These are phyloP conservation scores for Drosophila seguyi DNA, from an alignment of 1,140 invertebrate genomes.

Conservation along the genomic window DNA sequence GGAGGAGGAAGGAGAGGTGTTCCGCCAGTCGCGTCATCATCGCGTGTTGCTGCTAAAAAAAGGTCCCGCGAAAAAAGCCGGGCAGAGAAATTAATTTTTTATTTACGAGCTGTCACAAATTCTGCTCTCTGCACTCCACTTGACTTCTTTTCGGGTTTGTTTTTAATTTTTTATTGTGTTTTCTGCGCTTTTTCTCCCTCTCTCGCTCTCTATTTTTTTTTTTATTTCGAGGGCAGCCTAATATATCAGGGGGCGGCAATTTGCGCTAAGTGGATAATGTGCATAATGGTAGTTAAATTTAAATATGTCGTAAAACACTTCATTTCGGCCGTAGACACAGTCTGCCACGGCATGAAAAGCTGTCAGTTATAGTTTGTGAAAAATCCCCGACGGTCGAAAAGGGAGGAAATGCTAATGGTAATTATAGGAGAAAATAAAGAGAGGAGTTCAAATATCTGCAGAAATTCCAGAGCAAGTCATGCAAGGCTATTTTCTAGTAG, in stretches of 20 bases:
- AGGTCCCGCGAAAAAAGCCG: slow-evolving; percentile 32
- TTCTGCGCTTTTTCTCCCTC: slow-evolving; percentile 6
- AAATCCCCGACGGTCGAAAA: slow-evolving; percentile 39
- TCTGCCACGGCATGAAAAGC: slow-evolving; percentile 54
- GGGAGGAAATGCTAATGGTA: slow-evolving; percentile 53
- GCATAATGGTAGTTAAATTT: slow-evolving; percentile 82
- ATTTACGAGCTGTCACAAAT: slow-evolving; percentile 82
- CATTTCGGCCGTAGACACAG: slow-evolving; percentile 56
- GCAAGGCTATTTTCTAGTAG: slow-evolving; percentile 23
- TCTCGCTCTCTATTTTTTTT: background rate
- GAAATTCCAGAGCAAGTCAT: slow-evolving; percentile 54
- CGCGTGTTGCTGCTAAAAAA: slow-evolving; percentile 59
- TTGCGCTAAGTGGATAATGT: slow-evolving; percentile 81
- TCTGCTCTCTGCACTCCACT: slow-evolving; percentile 56
- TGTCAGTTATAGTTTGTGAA: slow-evolving; percentile 67
- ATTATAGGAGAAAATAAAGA: slow-evolving; percentile 45
- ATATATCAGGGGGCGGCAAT: slow-evolving; percentile 81
- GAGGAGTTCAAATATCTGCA: slow-evolving; percentile 32
- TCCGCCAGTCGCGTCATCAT: slow-evolving; percentile 60
- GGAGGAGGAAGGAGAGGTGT: background rate
- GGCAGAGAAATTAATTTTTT: slow-evolving; percentile 75
- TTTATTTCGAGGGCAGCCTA: slow-evolving; percentile 43
- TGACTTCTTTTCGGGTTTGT: slow-evolving; percentile 49
- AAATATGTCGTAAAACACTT: slow-evolving; percentile 84
- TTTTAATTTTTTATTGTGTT: slow-evolving; percentile 48